These are phyloP conservation scores for Reticulitermes lucifugus DNA, from an alignment of 2,888 invertebrate genomes.

Conservation along the genomic window DNA sequence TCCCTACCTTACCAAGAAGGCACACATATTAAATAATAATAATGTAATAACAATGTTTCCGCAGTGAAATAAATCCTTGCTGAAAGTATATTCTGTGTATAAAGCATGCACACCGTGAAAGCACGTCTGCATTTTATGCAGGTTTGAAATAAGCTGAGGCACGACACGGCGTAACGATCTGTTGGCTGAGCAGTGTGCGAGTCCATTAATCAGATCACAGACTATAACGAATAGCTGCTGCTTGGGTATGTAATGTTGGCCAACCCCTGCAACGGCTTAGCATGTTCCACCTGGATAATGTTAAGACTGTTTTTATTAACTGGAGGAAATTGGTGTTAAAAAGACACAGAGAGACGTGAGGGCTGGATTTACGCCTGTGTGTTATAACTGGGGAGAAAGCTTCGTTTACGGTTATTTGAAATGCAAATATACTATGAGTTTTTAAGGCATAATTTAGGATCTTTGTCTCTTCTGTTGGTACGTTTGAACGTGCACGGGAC, in stretches of 20 bases:
- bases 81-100: no score
- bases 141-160: neutral
- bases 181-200: neutral
- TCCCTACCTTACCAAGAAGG: no score
- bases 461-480: slow-evolving; percentile 6
- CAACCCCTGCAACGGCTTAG: neutral
- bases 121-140: neutral
- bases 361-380: neutral
- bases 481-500: neutral
- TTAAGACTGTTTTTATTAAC: slow-evolving; percentile 8
- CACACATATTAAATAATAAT: no score
- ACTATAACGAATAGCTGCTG: neutral
- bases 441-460: slow-evolving; percentile 22
- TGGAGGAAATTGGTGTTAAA: slow-evolving; percentile 1
- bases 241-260: neutral
- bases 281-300: neutral
- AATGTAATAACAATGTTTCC: no score
- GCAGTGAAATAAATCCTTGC: no score
- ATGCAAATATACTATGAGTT: slow-evolving; percentile 20
- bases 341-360: neutral
- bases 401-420: slow-evolving; percentile 31
- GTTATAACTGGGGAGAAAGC: neutral
- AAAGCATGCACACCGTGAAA: no score
- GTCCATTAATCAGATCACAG: slow-evolving; percentile 3
- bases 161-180: neutral